Conservation (phyloP, 2,113 vertebrate species). For the Proteles cristata region DNA sequence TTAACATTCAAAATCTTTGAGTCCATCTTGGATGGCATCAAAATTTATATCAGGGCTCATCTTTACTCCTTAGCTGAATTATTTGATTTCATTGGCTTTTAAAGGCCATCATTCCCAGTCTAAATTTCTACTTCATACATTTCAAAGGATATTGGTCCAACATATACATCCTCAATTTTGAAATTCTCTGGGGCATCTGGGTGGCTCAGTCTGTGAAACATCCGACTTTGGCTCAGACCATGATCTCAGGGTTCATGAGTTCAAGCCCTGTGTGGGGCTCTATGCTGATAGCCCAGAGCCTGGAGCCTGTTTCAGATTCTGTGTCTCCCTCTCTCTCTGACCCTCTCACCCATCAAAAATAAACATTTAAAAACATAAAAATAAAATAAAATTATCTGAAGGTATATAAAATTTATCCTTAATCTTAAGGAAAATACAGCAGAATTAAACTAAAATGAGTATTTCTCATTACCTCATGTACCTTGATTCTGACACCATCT, state of each 20-base stretch:
- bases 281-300: no score
- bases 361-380: no score
- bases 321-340: no score
- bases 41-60: background rate
- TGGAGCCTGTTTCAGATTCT: no score
- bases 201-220: no score
- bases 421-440: background rate
- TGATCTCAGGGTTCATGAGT: no score
- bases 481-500: background rate
- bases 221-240: no score
- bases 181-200: background rate
- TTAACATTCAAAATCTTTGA: background rate
- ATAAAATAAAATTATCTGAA: background rate
- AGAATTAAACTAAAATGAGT: background rate
- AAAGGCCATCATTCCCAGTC: background rate
- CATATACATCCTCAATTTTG: background rate
- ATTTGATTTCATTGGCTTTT: constrained; percentile 27
- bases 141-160: background rate
- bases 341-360: no score
- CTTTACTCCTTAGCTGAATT: background rate
- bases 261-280: no score
- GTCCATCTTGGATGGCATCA: background rate
- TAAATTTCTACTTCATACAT: background rate
- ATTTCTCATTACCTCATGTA: background rate
- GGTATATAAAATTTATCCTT: background rate